Conservation (phyloP, 2,888 invertebrate genomes). For the Cheilosia urbana region DNA sequence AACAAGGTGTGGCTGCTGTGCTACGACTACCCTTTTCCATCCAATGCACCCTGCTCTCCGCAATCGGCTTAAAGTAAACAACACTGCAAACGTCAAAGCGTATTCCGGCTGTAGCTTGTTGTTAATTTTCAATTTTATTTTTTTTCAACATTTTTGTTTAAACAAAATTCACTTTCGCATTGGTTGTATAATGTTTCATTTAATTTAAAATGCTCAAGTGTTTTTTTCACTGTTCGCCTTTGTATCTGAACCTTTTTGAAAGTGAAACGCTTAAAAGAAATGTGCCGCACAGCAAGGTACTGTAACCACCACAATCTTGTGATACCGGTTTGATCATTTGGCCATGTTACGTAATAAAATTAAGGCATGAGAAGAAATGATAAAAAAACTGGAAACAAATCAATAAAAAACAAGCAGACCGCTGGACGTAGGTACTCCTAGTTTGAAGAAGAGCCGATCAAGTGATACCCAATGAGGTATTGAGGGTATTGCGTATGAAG, state of each 20-base stretch:
- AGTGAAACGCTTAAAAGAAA: constrained; percentile 67
- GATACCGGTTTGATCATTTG: constrained; percentile 70
- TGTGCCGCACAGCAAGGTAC: constrained; percentile 32
- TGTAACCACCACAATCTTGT: not conserved
- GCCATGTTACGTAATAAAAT: constrained; percentile 62
- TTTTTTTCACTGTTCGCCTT: constrained; percentile 23
- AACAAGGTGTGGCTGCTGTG: constrained; percentile 59
- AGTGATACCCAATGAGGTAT: constrained; percentile 9
- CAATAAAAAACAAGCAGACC: constrained; percentile 30
- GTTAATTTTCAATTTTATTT: constrained; percentile 23
- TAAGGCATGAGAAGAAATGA: not conserved
- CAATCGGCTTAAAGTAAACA: constrained; percentile 43
- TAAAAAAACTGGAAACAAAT: constrained; percentile 37
- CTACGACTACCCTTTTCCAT: constrained; percentile 50
- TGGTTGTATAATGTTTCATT: constrained; percentile 61
- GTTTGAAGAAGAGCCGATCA: constrained; percentile 13
- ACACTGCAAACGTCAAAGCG: constrained; percentile 23
- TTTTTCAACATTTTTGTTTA: constrained; percentile 1
- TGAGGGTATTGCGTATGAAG: constrained; percentile 44
- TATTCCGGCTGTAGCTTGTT: not conserved
- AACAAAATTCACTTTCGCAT: constrained; percentile 46
- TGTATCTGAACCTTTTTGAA: constrained; percentile 53
- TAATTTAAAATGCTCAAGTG: constrained; percentile 38
- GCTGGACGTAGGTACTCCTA: constrained; percentile 26
- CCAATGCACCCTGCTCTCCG: constrained; percentile 16